Evolutionary conservation across 2,888 invertebrate species (phyloP).

Genomic region (Limnephilus auricula): DNA sequence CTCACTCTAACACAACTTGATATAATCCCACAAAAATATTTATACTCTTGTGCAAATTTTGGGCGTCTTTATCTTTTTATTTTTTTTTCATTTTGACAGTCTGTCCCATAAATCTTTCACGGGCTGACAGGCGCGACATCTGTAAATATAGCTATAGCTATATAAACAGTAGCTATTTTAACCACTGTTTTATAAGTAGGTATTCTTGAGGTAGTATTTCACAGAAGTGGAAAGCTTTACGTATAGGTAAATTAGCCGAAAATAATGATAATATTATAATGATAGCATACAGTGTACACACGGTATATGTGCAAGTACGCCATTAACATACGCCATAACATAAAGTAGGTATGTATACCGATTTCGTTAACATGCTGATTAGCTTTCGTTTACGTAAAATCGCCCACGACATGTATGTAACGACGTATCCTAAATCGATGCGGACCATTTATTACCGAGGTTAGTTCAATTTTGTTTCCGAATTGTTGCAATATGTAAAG

Average conservation of each 20-base stretch:
- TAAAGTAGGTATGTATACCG: neutral
- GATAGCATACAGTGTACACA: neutral
- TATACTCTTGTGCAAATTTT: too few species aligned
- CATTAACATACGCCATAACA: too few species aligned
- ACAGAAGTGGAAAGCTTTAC: too few species aligned
- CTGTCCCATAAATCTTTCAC: neutral
- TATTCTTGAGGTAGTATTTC: too few species aligned
- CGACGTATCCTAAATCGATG: neutral
- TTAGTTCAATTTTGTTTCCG: neutral
- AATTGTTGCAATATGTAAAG: neutral
- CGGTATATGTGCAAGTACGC: neutral
- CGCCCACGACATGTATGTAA: neutral
- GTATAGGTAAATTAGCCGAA: too few species aligned
- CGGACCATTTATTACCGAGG: neutral
- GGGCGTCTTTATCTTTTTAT: neutral
- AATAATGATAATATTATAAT: neutral
- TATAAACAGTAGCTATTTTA: too few species aligned
- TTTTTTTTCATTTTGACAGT: too few species aligned
- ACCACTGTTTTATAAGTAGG: too few species aligned
- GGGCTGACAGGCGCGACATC: neutral
- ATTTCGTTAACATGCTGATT: neutral
- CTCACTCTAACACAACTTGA: too few species aligned
- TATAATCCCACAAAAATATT: too few species aligned
- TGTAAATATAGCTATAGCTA: neutral
- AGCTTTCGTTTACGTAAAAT: neutral